Base-by-base conservation (phyloP, 2,797 vertebrate species). In the Phaenicophaeus curvirostris region DNA sequence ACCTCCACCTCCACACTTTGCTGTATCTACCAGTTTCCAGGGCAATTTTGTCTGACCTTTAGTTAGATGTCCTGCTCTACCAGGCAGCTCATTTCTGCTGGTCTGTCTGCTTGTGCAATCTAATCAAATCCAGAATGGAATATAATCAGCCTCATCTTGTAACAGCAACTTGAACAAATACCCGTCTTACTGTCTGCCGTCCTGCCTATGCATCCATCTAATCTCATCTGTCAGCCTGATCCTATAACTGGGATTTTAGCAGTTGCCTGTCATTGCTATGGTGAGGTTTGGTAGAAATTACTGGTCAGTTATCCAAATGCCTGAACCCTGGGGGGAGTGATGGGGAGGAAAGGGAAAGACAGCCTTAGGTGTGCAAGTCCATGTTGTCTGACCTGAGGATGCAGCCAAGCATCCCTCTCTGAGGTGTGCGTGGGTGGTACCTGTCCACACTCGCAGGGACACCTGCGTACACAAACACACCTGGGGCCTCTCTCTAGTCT, bases 1-100 rank as follows among this genome's bases (percentile, higher is more conserved):
- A 78, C 91, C 92, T 92, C 80, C 83, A 78, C 91, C 85, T 90
- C 74, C 69, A 69, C 85, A 46, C 91, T 79, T 79, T 44, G 67
- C 85, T 87, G 66, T 87, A 46, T 35, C 71, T 55, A 82, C 85
- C 59, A 91, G 73, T 90, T 96, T 96, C 87, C 80, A 93, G 91
- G 87, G 93, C 95, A 95, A 97, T 96, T 96, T 97, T 90, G 61
- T 93, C 71, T 96, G 96, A 97, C 96, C 96, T 97, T 97, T 96
- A 94, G 93, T 94, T 96, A 95, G 95, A 96, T 91, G 90, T 93
- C 95, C 95, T 95, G 83, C 95, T 91, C 76, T 96, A 82, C 67
- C 94, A 95, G 94, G 93, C 95, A 93, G 87, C 91, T 96, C 89
- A 79, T 96, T 96, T 96, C 93, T 96, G 94, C 94, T 74, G 89